Conservation (phyloP, 2,888 invertebrate genomes). For the Thecocarcelia acutangulata region DNA sequence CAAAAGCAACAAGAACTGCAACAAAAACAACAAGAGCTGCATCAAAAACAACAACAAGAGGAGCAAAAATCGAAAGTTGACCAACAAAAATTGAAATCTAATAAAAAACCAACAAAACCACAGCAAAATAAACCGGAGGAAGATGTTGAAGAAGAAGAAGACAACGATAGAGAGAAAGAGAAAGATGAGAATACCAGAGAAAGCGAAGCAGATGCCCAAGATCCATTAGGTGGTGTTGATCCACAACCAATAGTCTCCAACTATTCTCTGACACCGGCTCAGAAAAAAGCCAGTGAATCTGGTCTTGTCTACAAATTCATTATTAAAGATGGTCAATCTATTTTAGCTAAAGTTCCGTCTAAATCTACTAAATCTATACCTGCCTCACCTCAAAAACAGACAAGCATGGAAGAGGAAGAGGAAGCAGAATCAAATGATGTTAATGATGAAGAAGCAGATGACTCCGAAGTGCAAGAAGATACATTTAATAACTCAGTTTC, state of each 20-base stretch:
- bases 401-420: constrained; percentile 49
- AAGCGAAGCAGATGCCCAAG: constrained; percentile 61
- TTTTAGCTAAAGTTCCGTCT: constrained; percentile 81
- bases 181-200: constrained; percentile 11
- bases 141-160: constrained; percentile 24
- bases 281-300: constrained; percentile 76
- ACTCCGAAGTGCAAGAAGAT: constrained; percentile 14
- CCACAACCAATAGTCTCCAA: constrained; percentile 47
- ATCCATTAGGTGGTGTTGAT: constrained; percentile 72
- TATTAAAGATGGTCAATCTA: constrained; percentile 88
- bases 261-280: constrained; percentile 73
- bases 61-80: constrained; percentile 31
- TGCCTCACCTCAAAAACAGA: constrained; percentile 39
- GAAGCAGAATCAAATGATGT: constrained; percentile 51
- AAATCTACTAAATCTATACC: constrained; percentile 64
- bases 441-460: constrained; percentile 36
- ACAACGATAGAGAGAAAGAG: constrained; percentile 3
- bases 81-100: constrained; percentile 18
- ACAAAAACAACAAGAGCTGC: constrained; percentile 4
- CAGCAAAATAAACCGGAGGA: constrained; percentile 32
- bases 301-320: constrained; percentile 85
- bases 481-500: constrained; percentile 9
- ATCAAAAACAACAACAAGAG: constrained; percentile 39
- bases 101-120: constrained; percentile 42
- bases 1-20: constrained; percentile 36